Percentiles rank a stretch among this genome's conserved stretches.
phyloP scores from a whole-genome alignment of 2,888 invertebrate species.

The Caenorhabditis sp. region DNA sequence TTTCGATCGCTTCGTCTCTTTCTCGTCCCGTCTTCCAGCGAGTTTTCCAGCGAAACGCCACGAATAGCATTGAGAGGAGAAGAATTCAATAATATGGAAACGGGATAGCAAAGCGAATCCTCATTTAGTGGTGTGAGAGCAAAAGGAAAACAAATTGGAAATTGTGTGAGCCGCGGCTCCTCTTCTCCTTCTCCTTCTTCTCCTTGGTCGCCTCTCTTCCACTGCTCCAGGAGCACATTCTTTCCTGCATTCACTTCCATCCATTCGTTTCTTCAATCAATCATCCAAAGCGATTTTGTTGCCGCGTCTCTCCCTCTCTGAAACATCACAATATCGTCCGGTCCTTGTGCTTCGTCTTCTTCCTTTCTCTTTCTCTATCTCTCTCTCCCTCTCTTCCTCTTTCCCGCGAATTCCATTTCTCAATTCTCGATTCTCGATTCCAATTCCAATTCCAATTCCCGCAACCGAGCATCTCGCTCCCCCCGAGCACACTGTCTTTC shows the following conservation, averaged over 20 bases:
- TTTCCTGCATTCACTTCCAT: not conserved
- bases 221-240: no score
- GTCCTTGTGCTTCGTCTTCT: not conserved
- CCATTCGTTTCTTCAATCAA: conserved; percentile 32
- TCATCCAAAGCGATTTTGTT: conserved; percentile 51
- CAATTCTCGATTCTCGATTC: no score
- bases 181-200: not conserved
- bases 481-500: conserved; percentile 14
- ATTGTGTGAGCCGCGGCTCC: not conserved
- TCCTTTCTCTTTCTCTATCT: not conserved
- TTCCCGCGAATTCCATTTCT: conserved; percentile 3
- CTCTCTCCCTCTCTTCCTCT: no score
- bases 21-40: not conserved
- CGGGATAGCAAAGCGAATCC: not conserved
- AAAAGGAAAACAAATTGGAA: not conserved
- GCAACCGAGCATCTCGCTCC: no score
- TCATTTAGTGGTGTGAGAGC: not conserved
- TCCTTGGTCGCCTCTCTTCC: conserved; percentile 6
- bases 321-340: conserved; percentile 9
- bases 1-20: no score
- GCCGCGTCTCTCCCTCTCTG: conserved; percentile 12
- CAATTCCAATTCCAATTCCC: no score
- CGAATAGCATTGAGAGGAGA: no score
- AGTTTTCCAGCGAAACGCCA: no score
- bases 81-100: conserved; percentile 35